A percentile compares a stretch with the other conserved stretches of the same genome.
These are phyloP conservation scores for Scaptodrosophila latifasciaeformis DNA, from an alignment of 2,888 invertebrate genomes.

Conservation along the genomic window DNA sequence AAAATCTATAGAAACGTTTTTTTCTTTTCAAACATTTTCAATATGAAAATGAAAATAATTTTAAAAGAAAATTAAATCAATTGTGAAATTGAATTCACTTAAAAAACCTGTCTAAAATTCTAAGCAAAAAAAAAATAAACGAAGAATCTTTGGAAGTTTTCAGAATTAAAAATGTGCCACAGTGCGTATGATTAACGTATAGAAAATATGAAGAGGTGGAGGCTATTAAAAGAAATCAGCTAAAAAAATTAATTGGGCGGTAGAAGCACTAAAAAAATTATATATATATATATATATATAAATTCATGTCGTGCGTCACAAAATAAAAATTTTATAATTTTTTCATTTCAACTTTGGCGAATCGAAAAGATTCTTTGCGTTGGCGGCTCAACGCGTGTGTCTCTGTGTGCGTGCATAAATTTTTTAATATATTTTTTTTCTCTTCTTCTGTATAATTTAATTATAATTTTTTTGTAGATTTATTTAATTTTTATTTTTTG, in stretches of 20 bases:
- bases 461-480: neutral
- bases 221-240: constrained; percentile 33
- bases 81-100: too few species aligned
- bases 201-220: neutral
- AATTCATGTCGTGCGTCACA: constrained; percentile 31
- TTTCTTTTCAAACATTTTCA: neutral
- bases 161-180: neutral
- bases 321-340: neutral
- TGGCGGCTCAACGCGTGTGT: too few species aligned
- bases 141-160: too few species aligned
- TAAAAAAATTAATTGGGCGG: constrained; percentile 13
- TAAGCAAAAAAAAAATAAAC: too few species aligned
- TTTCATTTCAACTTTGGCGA: too few species aligned
- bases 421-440: too few species aligned
- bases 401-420: constrained; percentile 22
- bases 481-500: constrained; percentile 11
- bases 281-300: constrained; percentile 1
- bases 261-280: neutral
- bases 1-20: neutral
- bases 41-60: neutral
- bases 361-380: too few species aligned
- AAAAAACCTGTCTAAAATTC: too few species aligned
- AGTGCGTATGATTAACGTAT: constrained; percentile 30
- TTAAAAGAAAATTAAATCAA: neutral
- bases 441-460: too few species aligned